phyloP scores from a whole-genome alignment of 2,797 vertebrate species.

The Austrolebias charrua region DNA sequence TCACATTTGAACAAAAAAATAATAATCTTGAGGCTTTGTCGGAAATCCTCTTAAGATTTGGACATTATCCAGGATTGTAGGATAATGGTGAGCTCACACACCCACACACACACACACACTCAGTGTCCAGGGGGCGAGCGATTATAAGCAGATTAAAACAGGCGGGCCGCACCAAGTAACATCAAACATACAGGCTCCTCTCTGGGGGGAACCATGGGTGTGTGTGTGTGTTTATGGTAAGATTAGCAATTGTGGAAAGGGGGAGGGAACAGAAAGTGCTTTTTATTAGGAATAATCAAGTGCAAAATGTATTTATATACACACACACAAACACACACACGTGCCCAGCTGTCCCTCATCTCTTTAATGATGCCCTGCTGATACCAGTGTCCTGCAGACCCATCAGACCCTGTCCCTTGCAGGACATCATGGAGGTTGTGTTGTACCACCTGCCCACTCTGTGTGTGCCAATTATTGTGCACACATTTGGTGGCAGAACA shows the following conservation, averaged over 20 bases:
- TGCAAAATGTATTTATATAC: constrained; percentile 47
- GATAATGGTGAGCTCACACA: constrained; percentile 19
- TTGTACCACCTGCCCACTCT: constrained; percentile 67
- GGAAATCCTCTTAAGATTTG: constrained; percentile 64
- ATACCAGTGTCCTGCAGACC: constrained; percentile 17
- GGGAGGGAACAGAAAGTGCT: constrained; percentile 29
- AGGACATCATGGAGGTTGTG: constrained; percentile 43
- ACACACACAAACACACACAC: constrained; percentile 10
- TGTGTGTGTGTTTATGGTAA: constrained; percentile 27
- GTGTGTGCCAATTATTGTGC: constrained; percentile 58
- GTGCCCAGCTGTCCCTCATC: constrained; percentile 51
- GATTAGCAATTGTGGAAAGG: constrained; percentile 53
- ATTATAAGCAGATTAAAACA: constrained; percentile 74
- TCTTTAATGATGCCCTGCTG: constrained; percentile 62
- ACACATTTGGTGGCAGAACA: constrained; percentile 42
- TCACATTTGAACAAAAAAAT: constrained; percentile 30
- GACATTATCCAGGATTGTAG: constrained; percentile 48
- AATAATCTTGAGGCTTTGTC: constrained; percentile 33
- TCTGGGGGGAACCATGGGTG: constrained; percentile 21
- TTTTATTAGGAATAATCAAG: constrained; percentile 52
- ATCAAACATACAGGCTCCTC: constrained; percentile 55
- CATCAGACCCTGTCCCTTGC: constrained; percentile 28
- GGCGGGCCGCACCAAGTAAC: constrained; percentile 64
- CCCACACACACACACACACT: constrained; percentile 9
- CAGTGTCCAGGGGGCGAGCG: constrained; percentile 30